A percentile compares a stretch with the other conserved stretches of the same genome.
These are phyloP conservation scores for Sialia sialis DNA, from an alignment of 2,113 vertebrate genomes.

Conservation along the genomic window DNA sequence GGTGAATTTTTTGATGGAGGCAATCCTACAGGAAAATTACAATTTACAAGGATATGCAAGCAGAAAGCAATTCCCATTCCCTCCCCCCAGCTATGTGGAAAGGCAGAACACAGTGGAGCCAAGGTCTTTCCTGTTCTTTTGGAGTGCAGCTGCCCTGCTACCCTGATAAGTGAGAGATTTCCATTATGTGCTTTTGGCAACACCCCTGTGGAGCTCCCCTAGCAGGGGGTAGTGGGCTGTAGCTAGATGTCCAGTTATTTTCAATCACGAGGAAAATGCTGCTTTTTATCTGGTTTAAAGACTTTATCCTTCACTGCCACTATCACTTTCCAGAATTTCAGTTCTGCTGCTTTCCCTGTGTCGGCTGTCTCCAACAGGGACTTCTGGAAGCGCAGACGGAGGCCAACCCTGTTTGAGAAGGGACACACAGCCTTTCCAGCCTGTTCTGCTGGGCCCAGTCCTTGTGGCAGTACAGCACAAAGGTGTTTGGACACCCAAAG, in stretches of 20 bases:
- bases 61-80: neutral
- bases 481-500: no score
- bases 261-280: neutral
- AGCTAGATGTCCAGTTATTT: neutral
- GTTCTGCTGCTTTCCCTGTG: neutral
- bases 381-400: neutral
- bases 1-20: neutral
- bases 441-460: neutral
- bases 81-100: neutral
- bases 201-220: neutral
- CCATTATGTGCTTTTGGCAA: neutral
- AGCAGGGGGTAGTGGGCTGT: neutral
- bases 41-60: neutral
- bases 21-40: neutral
- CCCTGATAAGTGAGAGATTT: neutral
- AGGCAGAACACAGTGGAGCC: neutral
- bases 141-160: neutral
- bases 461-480: rapidly evolving
- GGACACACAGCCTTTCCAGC: neutral
- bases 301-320: neutral
- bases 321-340: neutral
- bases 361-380: neutral
- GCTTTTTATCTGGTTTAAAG: neutral
- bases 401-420: neutral
- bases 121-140: neutral